Evolutionary conservation across 1,140 invertebrate species (phyloP).

Genomic region (Drosophila chauvacae): DNA sequence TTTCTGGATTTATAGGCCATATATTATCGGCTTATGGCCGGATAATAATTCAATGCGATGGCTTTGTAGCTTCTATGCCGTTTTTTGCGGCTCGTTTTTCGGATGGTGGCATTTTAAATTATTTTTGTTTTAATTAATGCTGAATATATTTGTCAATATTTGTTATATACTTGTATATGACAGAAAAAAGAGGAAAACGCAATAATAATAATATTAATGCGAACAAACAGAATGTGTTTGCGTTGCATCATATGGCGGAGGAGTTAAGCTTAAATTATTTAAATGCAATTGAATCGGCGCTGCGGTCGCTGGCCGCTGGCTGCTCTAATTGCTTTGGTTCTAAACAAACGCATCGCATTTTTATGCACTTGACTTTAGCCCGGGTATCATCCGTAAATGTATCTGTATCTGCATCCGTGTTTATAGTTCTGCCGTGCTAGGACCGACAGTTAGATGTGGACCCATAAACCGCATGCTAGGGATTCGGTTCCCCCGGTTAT

Average conservation of each 20-base stretch:
- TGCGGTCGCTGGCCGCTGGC: conserved; percentile 40
- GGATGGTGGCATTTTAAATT: conserved; percentile 30
- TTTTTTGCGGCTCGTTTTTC: conserved; percentile 15
- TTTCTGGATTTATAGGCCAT: not conserved
- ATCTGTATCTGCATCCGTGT: conserved; percentile 12
- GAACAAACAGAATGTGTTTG: conserved; percentile 54
- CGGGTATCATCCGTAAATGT: conserved; percentile 1
- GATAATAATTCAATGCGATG: conserved; percentile 33
- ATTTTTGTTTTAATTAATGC: conserved; percentile 65
- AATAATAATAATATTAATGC: conserved; percentile 46
- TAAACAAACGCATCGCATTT: conserved; percentile 44
- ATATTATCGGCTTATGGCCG: conserved; percentile 12
- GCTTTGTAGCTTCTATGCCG: conserved; percentile 12
- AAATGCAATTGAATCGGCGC: conserved; percentile 53
- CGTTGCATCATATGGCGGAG: conserved; percentile 31
- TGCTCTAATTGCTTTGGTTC: conserved; percentile 50
- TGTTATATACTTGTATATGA: conserved; percentile 8
- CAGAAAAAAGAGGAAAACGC: conserved; percentile 3
- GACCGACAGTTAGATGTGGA: conserved; percentile 10
- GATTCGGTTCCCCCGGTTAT: conserved; percentile 69
- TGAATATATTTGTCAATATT: conserved; percentile 70
- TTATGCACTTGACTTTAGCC: conserved; percentile 52
- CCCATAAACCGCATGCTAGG: conserved; percentile 68
- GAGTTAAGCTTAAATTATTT: conserved; percentile 55
- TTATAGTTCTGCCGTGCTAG: conserved; percentile 10